A percentile compares a stretch with the other conserved stretches of the same genome.
Conservation (phyloP, 2,888 invertebrate species). For the Caenorhabditis sinica region DNA sequence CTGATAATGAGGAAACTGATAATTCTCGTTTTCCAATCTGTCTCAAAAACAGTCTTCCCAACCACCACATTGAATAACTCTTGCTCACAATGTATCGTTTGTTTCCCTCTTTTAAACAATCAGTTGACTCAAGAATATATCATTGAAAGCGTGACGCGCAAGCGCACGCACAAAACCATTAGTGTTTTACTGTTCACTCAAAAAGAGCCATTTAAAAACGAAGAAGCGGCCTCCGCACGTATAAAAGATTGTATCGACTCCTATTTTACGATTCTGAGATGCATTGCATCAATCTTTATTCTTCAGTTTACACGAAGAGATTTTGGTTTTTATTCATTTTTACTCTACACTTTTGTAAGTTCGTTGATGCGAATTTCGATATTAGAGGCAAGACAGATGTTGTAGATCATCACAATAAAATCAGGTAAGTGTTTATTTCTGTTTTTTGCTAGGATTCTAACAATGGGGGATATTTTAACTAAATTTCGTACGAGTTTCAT, state of each 20-base stretch:
- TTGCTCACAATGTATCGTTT: too few species aligned
- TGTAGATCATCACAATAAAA: slow-evolving; percentile 46
- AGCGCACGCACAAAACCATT: slow-evolving; percentile 7
- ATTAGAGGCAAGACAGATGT: slow-evolving; percentile 17
- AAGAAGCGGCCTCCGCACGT: slow-evolving; percentile 19
- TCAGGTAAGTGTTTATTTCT: slow-evolving; percentile 22
- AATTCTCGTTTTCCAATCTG: too few species aligned
- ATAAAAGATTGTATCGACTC: slow-evolving; percentile 39
- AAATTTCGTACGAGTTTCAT: too few species aligned
- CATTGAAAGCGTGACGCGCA: background rate
- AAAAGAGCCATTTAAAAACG: slow-evolving; percentile 44
- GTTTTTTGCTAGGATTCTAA: too few species aligned
- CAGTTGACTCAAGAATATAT: too few species aligned
- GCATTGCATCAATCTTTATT: slow-evolving; percentile 33
- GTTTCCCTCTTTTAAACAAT: too few species aligned
- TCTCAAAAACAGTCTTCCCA: too few species aligned
- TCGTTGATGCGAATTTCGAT: slow-evolving; percentile 23
- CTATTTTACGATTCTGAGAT: slow-evolving; percentile 38
- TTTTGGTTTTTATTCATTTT: slow-evolving; percentile 16
- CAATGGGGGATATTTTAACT: too few species aligned
- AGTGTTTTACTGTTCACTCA: slow-evolving; percentile 29
- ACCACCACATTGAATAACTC: too few species aligned
- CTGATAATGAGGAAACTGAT: too few species aligned
- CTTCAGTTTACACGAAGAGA: background rate
- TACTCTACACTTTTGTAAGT: background rate